These are phyloP conservation scores for Drosophila quinaria DNA, from an alignment of 2,888 invertebrate genomes.

Conservation along the genomic window DNA sequence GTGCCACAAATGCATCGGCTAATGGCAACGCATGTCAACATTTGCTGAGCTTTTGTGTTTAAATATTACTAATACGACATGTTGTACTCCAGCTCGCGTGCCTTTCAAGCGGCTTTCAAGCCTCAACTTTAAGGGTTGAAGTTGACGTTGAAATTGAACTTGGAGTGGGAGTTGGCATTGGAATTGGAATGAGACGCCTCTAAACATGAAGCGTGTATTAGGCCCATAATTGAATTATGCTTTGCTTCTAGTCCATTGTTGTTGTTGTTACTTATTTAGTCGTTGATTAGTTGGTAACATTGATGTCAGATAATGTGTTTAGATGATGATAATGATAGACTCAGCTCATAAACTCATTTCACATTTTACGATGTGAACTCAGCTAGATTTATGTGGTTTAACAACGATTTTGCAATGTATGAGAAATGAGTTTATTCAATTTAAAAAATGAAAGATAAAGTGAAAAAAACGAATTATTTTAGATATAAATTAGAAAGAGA, in stretches of 20 bases:
- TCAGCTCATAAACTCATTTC: conserved; percentile 1
- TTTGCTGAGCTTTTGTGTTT: conserved; percentile 81
- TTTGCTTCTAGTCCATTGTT: conserved; percentile 32
- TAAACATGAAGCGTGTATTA: conserved; percentile 58
- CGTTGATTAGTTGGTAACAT: conserved; percentile 46
- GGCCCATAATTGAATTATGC: conserved; percentile 76
- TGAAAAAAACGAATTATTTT: not conserved
- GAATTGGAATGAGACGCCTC: conserved; percentile 1
- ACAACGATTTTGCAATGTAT: conserved; percentile 14
- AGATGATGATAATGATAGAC: conserved; percentile 51
- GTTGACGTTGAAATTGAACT: not conserved
- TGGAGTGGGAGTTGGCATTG: not conserved
- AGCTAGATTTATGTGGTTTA: conserved; percentile 15
- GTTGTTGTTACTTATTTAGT: conserved; percentile 16
- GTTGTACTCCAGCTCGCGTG: conserved; percentile 74
- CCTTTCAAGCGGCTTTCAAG: conserved; percentile 40
- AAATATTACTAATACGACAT: conserved; percentile 82
- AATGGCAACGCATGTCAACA: conserved; percentile 80
- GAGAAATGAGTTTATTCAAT: not conserved
- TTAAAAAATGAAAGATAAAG: not conserved
- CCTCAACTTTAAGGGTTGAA: conserved; percentile 9
- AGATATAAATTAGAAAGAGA: not conserved
- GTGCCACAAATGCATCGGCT: conserved; percentile 76
- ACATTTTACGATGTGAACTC: conserved; percentile 9
- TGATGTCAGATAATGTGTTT: conserved; percentile 51